Conservation (phyloP, 2,113 vertebrate species). For the Grallaria varia region DNA sequence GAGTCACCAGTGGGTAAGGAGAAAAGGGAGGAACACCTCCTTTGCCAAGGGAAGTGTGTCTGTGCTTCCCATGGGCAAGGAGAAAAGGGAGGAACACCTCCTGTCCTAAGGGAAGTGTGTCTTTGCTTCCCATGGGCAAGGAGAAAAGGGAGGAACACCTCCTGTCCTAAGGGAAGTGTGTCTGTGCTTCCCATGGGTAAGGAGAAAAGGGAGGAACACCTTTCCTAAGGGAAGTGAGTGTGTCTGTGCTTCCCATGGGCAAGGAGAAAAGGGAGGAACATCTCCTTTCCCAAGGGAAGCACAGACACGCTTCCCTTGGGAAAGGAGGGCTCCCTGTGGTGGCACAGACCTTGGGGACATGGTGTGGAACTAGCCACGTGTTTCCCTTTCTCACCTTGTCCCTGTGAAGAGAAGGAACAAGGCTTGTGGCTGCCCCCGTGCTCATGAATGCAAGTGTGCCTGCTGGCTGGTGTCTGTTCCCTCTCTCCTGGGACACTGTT, state of each 20-base stretch:
- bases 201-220: background rate
- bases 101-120: background rate
- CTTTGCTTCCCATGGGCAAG: too few relatives aligned
- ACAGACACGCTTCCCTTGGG: background rate
- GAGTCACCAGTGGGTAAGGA: background rate
- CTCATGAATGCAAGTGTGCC: background rate
- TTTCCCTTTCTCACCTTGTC: background rate
- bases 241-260: too few relatives aligned
- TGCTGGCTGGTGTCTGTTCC: background rate
- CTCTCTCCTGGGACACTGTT: background rate
- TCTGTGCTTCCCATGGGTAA: too few relatives aligned
- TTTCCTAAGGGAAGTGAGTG: background rate
- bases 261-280: background rate
- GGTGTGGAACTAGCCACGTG: background rate
- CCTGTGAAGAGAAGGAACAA: background rate
- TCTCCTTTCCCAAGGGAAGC: background rate
- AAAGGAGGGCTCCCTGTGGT: background rate
- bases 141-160: background rate
- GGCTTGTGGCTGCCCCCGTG: background rate
- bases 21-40: background rate
- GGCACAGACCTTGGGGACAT: rapidly evolving
- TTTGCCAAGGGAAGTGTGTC: background rate
- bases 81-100: background rate
- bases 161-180: background rate
- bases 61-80: too few relatives aligned